Evolutionary conservation across 2,797 vertebrate species (phyloP), one percentile per base, ranked within the genome.

Genomic region (Platalea minor): DNA sequence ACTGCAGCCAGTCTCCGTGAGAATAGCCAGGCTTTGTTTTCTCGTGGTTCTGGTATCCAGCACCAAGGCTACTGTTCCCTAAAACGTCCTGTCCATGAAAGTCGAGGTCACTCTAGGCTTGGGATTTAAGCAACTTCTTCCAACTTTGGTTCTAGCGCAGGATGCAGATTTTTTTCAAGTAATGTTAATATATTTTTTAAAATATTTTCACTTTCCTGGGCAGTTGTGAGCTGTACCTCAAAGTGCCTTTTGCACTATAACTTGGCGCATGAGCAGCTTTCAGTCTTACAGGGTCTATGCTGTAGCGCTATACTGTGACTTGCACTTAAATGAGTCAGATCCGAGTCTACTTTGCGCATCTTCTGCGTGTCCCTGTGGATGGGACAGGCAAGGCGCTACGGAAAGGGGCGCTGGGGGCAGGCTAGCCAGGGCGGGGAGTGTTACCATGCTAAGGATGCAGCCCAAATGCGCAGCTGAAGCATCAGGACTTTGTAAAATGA

Each of bases 361-460:
- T 80, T 48, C 31, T 78, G 31, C n/a, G 6, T 1, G 2, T 26
- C 50, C 35, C 31, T n/a, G 25, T 17, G 45, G 56, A 1, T 37
- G 85, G 54, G 31, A 21, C 0, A 4, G 50, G 46, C 35, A 39
- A 24, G 64, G 9, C 1, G 1, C 53, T 9, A 2, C 2, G 16
- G 86, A 41, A 63, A 37, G 61, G 35, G 54, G 15, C 7, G 5
- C 11, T 19, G 9, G 19, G 23, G 31, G 41, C 53, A 46, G 69
- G 8, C 28, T 11, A 37, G 29, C 33, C 29, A 24, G 29, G 39
- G 39, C 33, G 21, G 54, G 35, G 20, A 29, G 19, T 7, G 18
- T 24, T 82, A 12, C 39, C 1, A 0, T 15, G 26, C 72, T 65
- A 53, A 57, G 51, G 69, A 16, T 48, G 11, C 51, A 63, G 29